Conservation (phyloP, 2,888 invertebrate species). For the Punctoribates punctum region DNA sequence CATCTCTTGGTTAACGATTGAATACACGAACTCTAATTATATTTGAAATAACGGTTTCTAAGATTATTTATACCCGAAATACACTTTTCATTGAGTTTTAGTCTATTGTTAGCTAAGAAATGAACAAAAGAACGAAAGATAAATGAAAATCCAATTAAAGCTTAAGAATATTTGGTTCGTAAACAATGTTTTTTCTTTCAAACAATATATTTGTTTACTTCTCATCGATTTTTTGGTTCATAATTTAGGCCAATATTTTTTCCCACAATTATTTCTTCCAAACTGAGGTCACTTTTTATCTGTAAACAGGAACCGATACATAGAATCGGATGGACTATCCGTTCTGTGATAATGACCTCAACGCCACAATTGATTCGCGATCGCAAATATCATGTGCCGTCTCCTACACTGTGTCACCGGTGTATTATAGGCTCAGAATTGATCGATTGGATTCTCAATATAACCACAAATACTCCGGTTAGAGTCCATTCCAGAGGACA, state of each 20-base stretch:
- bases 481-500: conserved; percentile 64
- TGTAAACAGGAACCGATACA: conserved; percentile 57
- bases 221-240: no score
- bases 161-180: no score
- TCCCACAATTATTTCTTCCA: not conserved
- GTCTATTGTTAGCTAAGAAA: no score
- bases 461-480: conserved; percentile 52
- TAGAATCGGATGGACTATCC: conserved; percentile 66
- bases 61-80: no score
- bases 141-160: no score
- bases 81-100: no score
- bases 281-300: not conserved
- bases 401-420: conserved; percentile 57
- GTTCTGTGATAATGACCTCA: conserved; percentile 63
- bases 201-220: no score
- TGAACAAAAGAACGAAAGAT: no score
- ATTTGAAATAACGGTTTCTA: no score
- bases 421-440: conserved; percentile 74
- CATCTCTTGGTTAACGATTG: no score
- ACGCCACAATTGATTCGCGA: conserved; percentile 64
- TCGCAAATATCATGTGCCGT: conserved; percentile 53
- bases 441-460: conserved; percentile 72
- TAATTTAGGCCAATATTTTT: not conserved
- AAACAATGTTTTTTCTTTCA: no score
- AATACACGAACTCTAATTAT: no score